Evolutionary conservation across 1,140 invertebrate genomes (phyloP).

Genomic region (Sweltsa coloradensis): DNA sequence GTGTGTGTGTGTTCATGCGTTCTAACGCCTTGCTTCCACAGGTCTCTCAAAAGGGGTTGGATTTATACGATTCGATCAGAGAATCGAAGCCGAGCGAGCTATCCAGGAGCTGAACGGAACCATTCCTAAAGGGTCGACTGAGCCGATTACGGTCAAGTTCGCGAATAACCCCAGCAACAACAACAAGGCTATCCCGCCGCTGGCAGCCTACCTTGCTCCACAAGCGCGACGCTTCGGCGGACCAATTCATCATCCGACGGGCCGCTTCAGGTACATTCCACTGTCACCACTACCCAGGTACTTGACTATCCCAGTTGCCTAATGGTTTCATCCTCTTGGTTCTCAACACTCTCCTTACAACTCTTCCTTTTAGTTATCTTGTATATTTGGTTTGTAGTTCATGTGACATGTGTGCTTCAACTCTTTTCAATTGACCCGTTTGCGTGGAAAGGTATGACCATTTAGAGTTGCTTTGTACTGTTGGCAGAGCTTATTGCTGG

Average conservation of each 20-base stretch:
- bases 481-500: neutral
- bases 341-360: slow-evolving; percentile 14
- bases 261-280: slow-evolving; percentile 76
- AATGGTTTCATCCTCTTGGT: slow-evolving; percentile 14
- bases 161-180: slow-evolving; percentile 97
- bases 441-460: slow-evolving; percentile 17
- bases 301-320: slow-evolving; percentile 23
- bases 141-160: slow-evolving; percentile 98
- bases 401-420: slow-evolving; percentile 14
- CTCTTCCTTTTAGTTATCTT: slow-evolving; percentile 17
- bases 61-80: slow-evolving; percentile 97
- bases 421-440: slow-evolving; percentile 13
- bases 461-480: slow-evolving; percentile 4
- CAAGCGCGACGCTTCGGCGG: slow-evolving; percentile 74
- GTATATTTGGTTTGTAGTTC: slow-evolving; percentile 15
- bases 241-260: slow-evolving; percentile 84
- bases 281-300: slow-evolving; percentile 53
- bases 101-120: slow-evolving; percentile 97
- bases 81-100: slow-evolving; percentile 91
- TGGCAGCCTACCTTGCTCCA: slow-evolving; percentile 84
- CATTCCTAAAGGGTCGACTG: slow-evolving; percentile 88
- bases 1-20: too few species aligned
- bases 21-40: slow-evolving; percentile 26
- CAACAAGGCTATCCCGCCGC: slow-evolving; percentile 77
- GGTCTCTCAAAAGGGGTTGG: slow-evolving; percentile 98